Base-by-base conservation (phyloP, 2,797 vertebrate genomes). In the Bothrops alternatus region DNA sequence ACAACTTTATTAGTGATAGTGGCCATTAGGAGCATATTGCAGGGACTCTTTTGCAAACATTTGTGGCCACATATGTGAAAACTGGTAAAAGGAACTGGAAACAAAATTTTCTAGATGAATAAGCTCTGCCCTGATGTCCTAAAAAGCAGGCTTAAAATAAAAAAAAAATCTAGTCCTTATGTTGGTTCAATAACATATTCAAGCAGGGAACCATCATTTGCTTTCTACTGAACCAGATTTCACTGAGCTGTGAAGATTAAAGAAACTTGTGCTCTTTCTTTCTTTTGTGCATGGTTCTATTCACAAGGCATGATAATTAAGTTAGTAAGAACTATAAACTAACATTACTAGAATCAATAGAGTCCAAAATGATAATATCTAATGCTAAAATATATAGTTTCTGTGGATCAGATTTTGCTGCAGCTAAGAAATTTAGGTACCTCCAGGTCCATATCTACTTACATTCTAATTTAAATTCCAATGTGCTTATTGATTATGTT, bases 391-490 rank as follows among this genome's bases (percentile, higher is more conserved):
- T 60, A 58, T 86, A 53, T 18, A 69, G 85, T 88, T 92, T 90
- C 6, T 37, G 13, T 90, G 1, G 92, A 88, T 26, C 82, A 93
- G 78, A 26, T 69, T 91, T 20, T 47, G 60, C 14, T 91, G 16
- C 50, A 91, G 53, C 6, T 92, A 86, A 92, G 0, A 0, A 90
- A 93, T 96, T 69, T 93, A 89, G 56, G 26, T 90, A 90, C 42
- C 88, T 93, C 32, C 28, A 93, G 69, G 37, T 90, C 63, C 28
- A 90, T 90, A 92, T 92, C 87, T 94, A 50, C 53, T 93, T 90
- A 94, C 58, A 73, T 94, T 96, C 90, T 93, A 73, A 95, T 93
- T 94, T 94, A 94, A 95, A 96, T 95, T 95, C 91, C 90, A 93
- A 53, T 69, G 28, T 91, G 50, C 2, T 42, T 82, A 57, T 95